These are phyloP conservation scores for Mobula birostris DNA, from an alignment of 2,113 vertebrate genomes.

Conservation along the genomic window DNA sequence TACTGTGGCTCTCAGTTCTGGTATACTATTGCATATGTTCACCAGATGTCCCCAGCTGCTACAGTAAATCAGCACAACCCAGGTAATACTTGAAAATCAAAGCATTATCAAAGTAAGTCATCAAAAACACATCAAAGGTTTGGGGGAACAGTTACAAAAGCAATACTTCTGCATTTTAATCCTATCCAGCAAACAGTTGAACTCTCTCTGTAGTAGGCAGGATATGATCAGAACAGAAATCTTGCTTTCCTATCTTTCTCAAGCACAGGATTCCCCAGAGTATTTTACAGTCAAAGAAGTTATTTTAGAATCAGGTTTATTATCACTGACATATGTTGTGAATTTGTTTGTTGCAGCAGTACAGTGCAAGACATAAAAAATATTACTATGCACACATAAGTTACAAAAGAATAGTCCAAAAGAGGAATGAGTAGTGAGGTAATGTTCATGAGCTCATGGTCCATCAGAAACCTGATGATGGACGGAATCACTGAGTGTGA, in stretches of 20 bases:
- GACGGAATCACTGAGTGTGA: too few relatives aligned
- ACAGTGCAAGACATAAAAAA: too few relatives aligned
- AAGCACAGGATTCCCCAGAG: background rate
- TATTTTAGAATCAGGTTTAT: too few relatives aligned
- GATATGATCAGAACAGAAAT: background rate
- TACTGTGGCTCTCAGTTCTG: background rate
- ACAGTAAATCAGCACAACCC: background rate
- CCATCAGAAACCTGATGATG: too few relatives aligned
- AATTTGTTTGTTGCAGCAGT: too few relatives aligned
- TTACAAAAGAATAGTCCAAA: too few relatives aligned
- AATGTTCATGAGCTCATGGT: too few relatives aligned
- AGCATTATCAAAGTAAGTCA: background rate
- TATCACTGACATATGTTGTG: too few relatives aligned
- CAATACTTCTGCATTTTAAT: background rate
- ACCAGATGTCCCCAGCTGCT: background rate
- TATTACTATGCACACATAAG: too few relatives aligned
- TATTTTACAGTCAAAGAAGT: background rate
- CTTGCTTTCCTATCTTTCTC: background rate
- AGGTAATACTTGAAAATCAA: slow-evolving; percentile 10
- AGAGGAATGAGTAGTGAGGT: too few relatives aligned
- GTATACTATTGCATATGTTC: background rate
- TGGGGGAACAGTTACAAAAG: background rate
- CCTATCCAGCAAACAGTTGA: background rate
- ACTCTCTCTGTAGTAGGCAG: background rate
- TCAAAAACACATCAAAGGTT: background rate